phyloP scores from a whole-genome alignment of 23 tunicate genomes.

The Trididemnum clinides region DNA sequence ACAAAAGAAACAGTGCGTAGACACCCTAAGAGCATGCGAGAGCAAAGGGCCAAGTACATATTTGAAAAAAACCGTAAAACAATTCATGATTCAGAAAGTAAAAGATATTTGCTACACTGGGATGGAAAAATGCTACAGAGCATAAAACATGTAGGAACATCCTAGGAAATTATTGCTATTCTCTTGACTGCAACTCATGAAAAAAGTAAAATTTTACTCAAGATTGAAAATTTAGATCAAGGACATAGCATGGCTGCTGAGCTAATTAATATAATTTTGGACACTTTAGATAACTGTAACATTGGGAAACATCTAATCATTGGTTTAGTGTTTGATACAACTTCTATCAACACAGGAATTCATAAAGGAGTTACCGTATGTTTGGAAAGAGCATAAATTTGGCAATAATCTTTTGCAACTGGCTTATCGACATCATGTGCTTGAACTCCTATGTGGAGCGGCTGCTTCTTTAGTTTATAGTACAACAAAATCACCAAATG shows the following conservation, averaged over 20 bases:
- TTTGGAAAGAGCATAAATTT: conserved; percentile 2
- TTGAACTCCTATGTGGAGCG: too few relatives aligned
- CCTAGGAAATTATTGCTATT: conserved; percentile 5
- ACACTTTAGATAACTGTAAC: not conserved
- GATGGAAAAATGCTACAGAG: conserved; percentile 12
- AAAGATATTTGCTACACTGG: conserved; percentile 11
- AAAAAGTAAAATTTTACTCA: conserved; percentile 5
- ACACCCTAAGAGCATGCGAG: conserved; percentile 4
- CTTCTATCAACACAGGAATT: conserved; percentile 6
- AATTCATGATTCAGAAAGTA: not conserved
- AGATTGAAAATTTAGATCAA: not conserved
- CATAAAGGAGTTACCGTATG: conserved; percentile 2
- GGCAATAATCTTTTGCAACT: not conserved
- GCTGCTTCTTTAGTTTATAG: too few relatives aligned
- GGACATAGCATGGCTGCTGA: conserved; percentile 6
- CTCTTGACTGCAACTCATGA: conserved; percentile 9
- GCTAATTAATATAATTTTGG: not conserved
- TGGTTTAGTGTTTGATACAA: conserved; percentile 16
- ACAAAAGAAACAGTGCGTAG: conserved; percentile 13
- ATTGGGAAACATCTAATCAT: conserved; percentile 5
- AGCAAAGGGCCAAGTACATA: conserved; percentile 11
- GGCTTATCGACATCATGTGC: conserved; percentile 12
- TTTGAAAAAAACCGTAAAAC: not conserved
- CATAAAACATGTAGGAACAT: conserved; percentile 2
- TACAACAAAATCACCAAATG: not conserved